Evolutionary conservation across 2,888 invertebrate genomes (phyloP), one percentile per base, ranked within the genome.

Genomic region (Pterostichus madidus): DNA sequence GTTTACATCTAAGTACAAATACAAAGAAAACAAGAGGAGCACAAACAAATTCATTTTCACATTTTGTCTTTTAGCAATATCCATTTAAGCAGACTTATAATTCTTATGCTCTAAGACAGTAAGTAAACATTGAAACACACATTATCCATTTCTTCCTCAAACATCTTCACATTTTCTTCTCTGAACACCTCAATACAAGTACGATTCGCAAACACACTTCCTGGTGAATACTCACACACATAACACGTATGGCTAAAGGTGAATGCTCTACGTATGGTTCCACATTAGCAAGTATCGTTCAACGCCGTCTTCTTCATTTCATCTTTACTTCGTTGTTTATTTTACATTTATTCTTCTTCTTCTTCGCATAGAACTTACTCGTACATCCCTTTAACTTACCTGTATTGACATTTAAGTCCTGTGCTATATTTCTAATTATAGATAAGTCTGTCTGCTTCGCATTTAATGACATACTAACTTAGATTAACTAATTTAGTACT

Each of bases 271-370:
- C 15, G 15, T 44, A 24, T 44, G 17, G 68, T 44, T 17, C 44
- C 68, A 71, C 44, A 71, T 71, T 71, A 71, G 68, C 68, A 44
- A 71, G 44, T 71, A 71, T 71, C 68, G 68, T 71, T 71, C 68
- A 8, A 15, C 32, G 7, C 24, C 24, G 24, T 64, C 13, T 64
- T 35, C 64, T 64, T 64, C 64, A 32, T 64, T 64, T 35, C n/a
- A 31, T 59, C 24, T 31, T 59, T 13, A 49, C 5, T 5, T n/a
- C 5, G 0, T n/a, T 13, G 49, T n/a, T 49, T 49, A 49, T 13
- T n/a, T 13, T 11, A 49, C 49, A 49, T 49, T 24, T 24, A 11
- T 49, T 10, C n/a, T 49, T 2, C 1, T 39, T 5, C 1, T 8
- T 39, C 6, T 39, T 7, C 39, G 24, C 49, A 49, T 6, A 2